These are phyloP conservation scores for Drosophila azteca DNA, from an alignment of 1,140 invertebrate genomes.

Conservation along the genomic window DNA sequence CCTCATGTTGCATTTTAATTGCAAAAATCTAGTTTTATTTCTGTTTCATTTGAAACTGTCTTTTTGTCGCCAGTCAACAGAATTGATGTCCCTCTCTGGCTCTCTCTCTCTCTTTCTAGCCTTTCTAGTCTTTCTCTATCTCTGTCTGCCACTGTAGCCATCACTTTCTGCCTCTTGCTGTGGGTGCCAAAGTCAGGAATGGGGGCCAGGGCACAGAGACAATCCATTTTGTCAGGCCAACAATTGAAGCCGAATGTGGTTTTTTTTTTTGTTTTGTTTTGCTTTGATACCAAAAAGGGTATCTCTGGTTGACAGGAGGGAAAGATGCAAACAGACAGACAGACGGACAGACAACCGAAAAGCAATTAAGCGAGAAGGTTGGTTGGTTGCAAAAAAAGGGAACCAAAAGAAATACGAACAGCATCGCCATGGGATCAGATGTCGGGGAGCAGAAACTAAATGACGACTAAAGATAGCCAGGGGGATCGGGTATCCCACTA, in stretches of 20 bases:
- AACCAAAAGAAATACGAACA: not conserved
- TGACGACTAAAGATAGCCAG: too few relatives aligned
- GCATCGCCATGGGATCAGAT: not conserved
- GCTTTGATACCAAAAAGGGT: too few relatives aligned
- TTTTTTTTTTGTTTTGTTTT: conserved; percentile 5
- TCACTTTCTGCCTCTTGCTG: conserved; percentile 4
- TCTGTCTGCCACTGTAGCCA: not conserved
- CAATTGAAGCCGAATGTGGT: conserved; percentile 48
- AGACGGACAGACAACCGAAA: conserved; percentile 12
- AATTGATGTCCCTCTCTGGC: conserved; percentile 33
- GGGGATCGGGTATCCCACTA: too few relatives aligned
- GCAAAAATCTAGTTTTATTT: conserved; percentile 61
- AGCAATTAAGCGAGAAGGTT: conserved; percentile 42
- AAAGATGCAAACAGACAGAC: too few relatives aligned
- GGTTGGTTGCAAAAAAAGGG: conserved; percentile 2
- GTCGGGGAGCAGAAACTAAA: too few relatives aligned
- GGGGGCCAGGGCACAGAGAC: conserved; percentile 40
- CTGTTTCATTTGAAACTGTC: conserved; percentile 43
- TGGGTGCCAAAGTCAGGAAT: conserved; percentile 19
- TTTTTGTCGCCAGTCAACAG: conserved; percentile 45
- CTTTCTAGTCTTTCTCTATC: not conserved
- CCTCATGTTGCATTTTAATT: conserved; percentile 64
- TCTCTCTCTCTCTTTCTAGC: not conserved
- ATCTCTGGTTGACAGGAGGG: too few relatives aligned
- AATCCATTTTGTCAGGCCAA: conserved; percentile 56